Evolutionary conservation across 2,888 invertebrate genomes (phyloP).

Genomic region (Chromoteleia sp.): DNA sequence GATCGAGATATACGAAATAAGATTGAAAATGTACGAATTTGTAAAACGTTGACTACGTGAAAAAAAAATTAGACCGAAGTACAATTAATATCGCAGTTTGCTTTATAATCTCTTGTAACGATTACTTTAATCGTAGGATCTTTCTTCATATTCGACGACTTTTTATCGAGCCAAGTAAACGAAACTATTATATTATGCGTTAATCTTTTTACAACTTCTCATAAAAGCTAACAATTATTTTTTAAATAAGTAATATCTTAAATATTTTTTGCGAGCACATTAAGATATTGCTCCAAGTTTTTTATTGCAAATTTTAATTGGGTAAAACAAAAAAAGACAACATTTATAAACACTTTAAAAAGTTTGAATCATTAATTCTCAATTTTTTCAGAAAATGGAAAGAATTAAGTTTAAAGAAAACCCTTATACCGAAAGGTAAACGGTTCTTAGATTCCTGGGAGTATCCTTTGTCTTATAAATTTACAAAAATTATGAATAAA

Average conservation of each 20-base stretch:
- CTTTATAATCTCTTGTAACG: background rate
- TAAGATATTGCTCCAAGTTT: background rate
- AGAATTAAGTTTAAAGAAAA: background rate
- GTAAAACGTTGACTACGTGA: too few relatives aligned
- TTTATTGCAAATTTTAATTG: too few relatives aligned
- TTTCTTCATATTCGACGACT: background rate
- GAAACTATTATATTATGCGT: background rate
- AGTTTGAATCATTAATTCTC: too few relatives aligned
- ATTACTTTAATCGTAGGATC: background rate
- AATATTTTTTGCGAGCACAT: background rate
- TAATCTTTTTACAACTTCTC: slow-evolving; percentile 5
- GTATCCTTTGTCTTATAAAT: slow-evolving; percentile 20
- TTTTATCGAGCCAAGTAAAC: background rate
- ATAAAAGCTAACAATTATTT: slow-evolving; percentile 2
- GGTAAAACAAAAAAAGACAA: too few relatives aligned
- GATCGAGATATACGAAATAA: too few relatives aligned
- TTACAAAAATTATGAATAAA: background rate
- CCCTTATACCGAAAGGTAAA: background rate
- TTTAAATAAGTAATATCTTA: background rate
- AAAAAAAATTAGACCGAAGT: too few relatives aligned
- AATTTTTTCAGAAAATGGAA: slow-evolving; percentile 28
- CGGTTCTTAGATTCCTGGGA: slow-evolving; percentile 8
- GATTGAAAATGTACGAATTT: too few relatives aligned
- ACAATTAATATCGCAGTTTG: too few relatives aligned
- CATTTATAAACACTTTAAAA: too few relatives aligned